Base-by-base conservation (phyloP, 2,888 invertebrate species). In the Ormyrus rosae region DNA sequence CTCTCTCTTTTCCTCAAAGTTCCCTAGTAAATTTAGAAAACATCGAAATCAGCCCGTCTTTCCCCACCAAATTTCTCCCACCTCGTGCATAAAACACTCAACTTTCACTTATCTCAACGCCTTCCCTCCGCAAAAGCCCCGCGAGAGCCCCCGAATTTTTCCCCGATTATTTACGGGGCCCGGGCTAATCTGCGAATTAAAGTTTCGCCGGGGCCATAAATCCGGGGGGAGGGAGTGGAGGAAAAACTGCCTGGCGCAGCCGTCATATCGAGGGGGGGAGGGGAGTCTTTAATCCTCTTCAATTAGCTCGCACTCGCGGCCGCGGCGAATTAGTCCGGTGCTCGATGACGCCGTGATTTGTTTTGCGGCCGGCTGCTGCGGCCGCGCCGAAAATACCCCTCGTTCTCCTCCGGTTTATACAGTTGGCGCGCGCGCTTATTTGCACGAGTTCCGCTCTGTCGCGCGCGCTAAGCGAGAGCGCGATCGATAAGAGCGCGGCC, bases 171-270 rank as follows among this genome's bases (percentile, higher is more conserved):
- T 72, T 56, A 68, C 50, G 56, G 55, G 19, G 34, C 34, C 50
- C 48, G 68, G 46, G n/a, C 69, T 70, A 70, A 75, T 80, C 48
- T 65, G 65, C 53, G 53, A 69, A 64, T 69, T 64, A 79, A 79
- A 74, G 69, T 75, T 78, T 68, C 48, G 51, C 61, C 11, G 9
- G 8, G 48, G 8, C 50, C 4, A 74, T 80, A 69, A 70, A 80
- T 75, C 34, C 48, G 64, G 10, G 19, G 11, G 2, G 34, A 2
- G 34, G 34, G 2, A 34, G 34, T 2, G 34, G 34, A 34, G 34
- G 58, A 75, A 80, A 79, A 80, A 80, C 46, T 68, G 72, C 46
- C 55, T 6, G 56, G 46, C 53, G 63, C 63, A 60, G 48, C 45
- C 10, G 67, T 67, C 72, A 72, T 60, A 69, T 73, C 63, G 68